Base-by-base conservation (phyloP, 2,888 invertebrate genomes). In the Barypeithes pellucidus region DNA sequence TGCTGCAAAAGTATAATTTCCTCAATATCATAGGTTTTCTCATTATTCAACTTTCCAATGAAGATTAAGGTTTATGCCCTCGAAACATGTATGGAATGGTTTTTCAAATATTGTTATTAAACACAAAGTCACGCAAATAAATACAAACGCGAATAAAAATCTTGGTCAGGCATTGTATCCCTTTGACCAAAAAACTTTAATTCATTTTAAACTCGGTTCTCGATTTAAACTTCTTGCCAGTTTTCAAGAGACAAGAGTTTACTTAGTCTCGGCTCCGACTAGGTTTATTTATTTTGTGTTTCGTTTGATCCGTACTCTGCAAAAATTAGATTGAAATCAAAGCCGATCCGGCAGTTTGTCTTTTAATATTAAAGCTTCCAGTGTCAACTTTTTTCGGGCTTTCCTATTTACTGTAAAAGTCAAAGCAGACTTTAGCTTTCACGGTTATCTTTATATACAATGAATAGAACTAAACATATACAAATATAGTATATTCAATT, bases 271-370 rank as follows among this genome's bases (percentile, higher is more conserved):
- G 60, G 22, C 60, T 41, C 20, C 41, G 20, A 60, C 60, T 60
- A 8, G 60, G 18, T 41, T 60, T 60, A 60, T 60, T 60, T 60
- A 41, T 60, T 60, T 39, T 60, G 41, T 39, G 39, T 60, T 60
- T 20, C 41, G 41, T 60, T 60, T 39, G 60, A 39, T 60, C 60
- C 22, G 22, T 22, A 20, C 16, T 22, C 39, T 60, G 20, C 20
- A 41, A 41, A 59, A 59, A 36, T 18, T 54, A 3, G 36, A 59
- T 20, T 59, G 8, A 11, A 18, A 36, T 18, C 36, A 9, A 18
- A 59, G 57, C n/a, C 52, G 3, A 12, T n/a, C 22, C 14, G 14
- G 4, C 2, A 22, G n/a, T 52, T 24, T 24, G 20, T 47, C 20
- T 45, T 14, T 18, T 45, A 45, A 47, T 47, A 47, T 47, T 47